Percentiles rank a stretch among this genome's conserved stretches.
Evolutionary conservation across 2,113 vertebrate genomes (phyloP).

Genomic region (Montifringilla adamsi): DNA sequence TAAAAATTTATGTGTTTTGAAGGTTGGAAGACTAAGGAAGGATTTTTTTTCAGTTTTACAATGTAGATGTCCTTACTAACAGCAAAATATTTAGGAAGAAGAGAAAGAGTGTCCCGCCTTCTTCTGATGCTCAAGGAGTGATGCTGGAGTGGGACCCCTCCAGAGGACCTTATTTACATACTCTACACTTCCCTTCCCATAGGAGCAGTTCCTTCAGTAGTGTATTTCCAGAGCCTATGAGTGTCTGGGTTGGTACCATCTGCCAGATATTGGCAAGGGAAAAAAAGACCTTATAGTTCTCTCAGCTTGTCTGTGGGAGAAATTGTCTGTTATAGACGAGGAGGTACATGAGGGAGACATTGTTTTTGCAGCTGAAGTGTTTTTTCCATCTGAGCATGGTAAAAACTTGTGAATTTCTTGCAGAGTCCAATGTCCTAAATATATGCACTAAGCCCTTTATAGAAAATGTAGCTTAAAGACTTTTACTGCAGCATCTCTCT

Average conservation of each 20-base stretch:
- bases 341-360: background rate
- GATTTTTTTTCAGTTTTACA: background rate
- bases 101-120: fast-evolving
- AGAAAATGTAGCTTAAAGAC: background rate
- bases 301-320: background rate
- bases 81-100: background rate
- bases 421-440: background rate
- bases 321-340: background rate
- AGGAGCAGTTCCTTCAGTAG: background rate
- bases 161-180: background rate
- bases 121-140: background rate
- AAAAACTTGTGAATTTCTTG: background rate
- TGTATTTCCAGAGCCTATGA: background rate
- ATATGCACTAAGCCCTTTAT: background rate
- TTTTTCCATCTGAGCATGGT: background rate
- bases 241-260: background rate
- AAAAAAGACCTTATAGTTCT: background rate
- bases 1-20: background rate
- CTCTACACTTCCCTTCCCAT: background rate
- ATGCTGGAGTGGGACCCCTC: background rate
- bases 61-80: background rate
- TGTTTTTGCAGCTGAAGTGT: background rate
- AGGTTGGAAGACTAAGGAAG: background rate
- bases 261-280: background rate
- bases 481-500: background rate